Conservation (phyloP, 2,888 invertebrate species). For the Oscheius sp. region DNA sequence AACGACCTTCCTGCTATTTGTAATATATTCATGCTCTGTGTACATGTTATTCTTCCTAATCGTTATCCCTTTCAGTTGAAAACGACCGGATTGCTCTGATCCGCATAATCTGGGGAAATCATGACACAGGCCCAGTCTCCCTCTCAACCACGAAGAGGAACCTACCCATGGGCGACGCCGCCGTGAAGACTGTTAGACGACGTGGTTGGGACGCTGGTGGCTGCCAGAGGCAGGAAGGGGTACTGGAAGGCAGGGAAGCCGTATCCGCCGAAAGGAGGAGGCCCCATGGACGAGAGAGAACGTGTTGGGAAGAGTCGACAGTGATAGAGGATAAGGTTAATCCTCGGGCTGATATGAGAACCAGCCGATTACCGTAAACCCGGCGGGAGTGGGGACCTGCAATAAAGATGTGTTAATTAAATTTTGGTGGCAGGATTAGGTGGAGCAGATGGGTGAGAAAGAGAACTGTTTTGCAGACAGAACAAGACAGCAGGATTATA, state of each 20-base stretch:
- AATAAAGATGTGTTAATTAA: slow-evolving; percentile 1
- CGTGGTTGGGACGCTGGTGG: slow-evolving; percentile 15
- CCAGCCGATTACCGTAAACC: slow-evolving; percentile 17
- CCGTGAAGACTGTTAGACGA: slow-evolving; percentile 11
- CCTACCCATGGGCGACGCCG: slow-evolving; percentile 33
- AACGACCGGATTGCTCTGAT: neutral
- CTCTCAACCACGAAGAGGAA: neutral
- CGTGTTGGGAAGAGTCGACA: slow-evolving; percentile 12
- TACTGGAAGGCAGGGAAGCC: slow-evolving; percentile 38
- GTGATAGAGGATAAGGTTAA: slow-evolving; percentile 37
- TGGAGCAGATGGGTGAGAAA: neutral
- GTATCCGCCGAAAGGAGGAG: slow-evolving; percentile 29
- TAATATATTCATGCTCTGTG: no score
- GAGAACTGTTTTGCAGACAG: neutral
- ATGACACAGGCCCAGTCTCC: no score
- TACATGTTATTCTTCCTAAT: neutral
- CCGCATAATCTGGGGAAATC: neutral
- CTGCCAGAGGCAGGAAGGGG: slow-evolving; percentile 28
- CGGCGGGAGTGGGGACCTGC: slow-evolving; percentile 5
- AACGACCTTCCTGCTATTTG: no score
- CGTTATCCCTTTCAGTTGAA: neutral
- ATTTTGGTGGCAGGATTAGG: neutral
- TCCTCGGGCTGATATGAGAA: slow-evolving; percentile 32
- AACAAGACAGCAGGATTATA: neutral
- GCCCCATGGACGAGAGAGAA: slow-evolving; percentile 27